Evolutionary conservation across 2,797 vertebrate species (phyloP), one percentile per base, ranked within the genome.

Genomic region (Notolepis coatsorum): DNA sequence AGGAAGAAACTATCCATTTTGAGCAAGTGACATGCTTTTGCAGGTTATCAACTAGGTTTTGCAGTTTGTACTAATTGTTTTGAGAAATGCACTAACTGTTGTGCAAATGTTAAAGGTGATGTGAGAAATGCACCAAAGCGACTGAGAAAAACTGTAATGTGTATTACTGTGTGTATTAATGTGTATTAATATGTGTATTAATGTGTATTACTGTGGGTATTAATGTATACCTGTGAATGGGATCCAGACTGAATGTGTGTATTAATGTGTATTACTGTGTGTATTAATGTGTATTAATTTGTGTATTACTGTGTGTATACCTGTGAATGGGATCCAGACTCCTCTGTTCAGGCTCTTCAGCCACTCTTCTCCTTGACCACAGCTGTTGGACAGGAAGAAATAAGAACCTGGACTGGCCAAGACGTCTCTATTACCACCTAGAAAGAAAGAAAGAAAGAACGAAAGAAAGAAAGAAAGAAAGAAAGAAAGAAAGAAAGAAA

Each of bases 321-420:
- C 93, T 79, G 92, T 94, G 64, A 94, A 94, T 39, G 92, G 93
- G 70, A 93, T 92, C 93, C 93, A 94, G 25, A 91, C 87, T 38
- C 91, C 92, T 48, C 91, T 93, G 79, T 91, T 92, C 46, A 94
- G 89, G 57, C 89, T 93, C 78, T 93, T 91, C 58, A 94, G 75
- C 92, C 92, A 93, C 79, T 93, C 92, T 10, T 94, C 93, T 0
- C 91, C 92, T 69, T 93, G 91, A 77, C 92, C 91, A 7, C 91
- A 90, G 31, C 91, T 93, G 88, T 93, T 94, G 5, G 92, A 93
- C 48, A 94, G 77, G 81, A 94, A 93, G 86, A 93, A 92, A 57
- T 93, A 94, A 10, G 93, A 94, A 8, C 92, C 91, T 2, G 93
- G 91, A 65, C 91, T 93, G 78, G 90, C 91, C 81, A 92, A 45